A percentile compares a stretch with the other conserved stretches of the same genome.
Conservation (phyloP, 2,797 vertebrate genomes). For the Hypotaenidia okinawae region DNA sequence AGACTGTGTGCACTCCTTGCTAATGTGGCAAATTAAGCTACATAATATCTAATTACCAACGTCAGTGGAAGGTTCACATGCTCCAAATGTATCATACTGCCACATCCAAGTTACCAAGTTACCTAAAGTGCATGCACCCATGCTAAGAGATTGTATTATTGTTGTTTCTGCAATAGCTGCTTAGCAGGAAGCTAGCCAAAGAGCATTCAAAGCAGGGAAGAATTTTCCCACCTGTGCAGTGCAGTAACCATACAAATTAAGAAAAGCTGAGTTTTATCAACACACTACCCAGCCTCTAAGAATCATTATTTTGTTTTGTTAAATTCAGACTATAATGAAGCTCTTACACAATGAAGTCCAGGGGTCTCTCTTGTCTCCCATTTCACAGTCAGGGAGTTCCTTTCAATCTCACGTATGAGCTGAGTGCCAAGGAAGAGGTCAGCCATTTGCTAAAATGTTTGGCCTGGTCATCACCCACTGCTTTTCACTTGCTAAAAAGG, state of each 20-base stretch:
- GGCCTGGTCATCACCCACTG: background rate
- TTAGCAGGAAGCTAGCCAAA: background rate
- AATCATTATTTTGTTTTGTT: slow-evolving; percentile 18
- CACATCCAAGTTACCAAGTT: accelerated
- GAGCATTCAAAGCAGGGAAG: background rate
- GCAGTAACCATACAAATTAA: background rate
- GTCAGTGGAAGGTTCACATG: background rate
- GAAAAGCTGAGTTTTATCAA: background rate
- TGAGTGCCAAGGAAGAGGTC: slow-evolving; percentile 11
- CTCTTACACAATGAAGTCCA: background rate
- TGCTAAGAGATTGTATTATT: background rate
- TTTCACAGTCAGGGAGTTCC: slow-evolving; percentile 51
- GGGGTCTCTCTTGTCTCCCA: slow-evolving; percentile 23
- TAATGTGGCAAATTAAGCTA: background rate
- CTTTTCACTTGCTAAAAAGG: background rate
- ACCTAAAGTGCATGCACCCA: background rate
- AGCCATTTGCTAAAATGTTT: slow-evolving; percentile 6
- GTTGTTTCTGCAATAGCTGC: background rate
- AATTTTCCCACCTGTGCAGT: background rate
- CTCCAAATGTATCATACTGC: background rate
- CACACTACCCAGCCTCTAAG: background rate
- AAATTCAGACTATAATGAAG: background rate
- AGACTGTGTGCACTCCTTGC: background rate
- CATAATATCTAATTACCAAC: background rate
- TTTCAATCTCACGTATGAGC: slow-evolving; percentile 28